A percentile compares a stretch with the other conserved stretches of the same genome.
Conservation (phyloP, 2,888 invertebrate genomes). For the Parascotia fuliginaria region DNA sequence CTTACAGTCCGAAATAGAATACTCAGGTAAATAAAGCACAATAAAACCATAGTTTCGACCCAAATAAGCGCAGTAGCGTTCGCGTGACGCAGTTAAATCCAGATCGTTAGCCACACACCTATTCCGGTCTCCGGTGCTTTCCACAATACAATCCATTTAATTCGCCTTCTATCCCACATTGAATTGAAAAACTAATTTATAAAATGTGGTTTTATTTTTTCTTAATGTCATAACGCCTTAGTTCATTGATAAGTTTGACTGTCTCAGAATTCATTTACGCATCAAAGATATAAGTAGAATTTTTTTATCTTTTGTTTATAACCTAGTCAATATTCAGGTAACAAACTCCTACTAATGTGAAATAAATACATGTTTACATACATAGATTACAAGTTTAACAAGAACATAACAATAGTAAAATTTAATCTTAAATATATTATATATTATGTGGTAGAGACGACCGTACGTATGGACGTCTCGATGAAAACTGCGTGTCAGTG, state of each 20-base stretch:
- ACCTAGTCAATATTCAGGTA: conserved; percentile 34
- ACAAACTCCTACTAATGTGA: conserved; percentile 40
- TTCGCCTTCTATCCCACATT: conserved; percentile 20
- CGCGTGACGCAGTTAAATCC: conserved; percentile 34
- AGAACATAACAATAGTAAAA: conserved; percentile 5
- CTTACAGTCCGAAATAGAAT: conserved; percentile 19
- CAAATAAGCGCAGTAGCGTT: conserved; percentile 30
- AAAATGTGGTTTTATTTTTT: conserved; percentile 3
- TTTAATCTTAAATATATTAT: neutral
- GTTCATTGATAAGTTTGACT: neutral
- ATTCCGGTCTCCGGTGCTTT: conserved; percentile 33
- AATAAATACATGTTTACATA: conserved; percentile 44
- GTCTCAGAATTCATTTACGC: neutral
- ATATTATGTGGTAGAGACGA: neutral
- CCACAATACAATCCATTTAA: conserved; percentile 36
- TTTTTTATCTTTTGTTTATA: neutral
- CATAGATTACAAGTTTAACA: conserved; percentile 31
- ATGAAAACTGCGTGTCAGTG: conserved; percentile 43
- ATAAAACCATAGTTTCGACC: conserved; percentile 31
- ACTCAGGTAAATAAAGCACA: conserved; percentile 30
- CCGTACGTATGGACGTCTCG: neutral
- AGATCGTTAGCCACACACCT: conserved; percentile 34
- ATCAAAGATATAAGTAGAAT: too few relatives aligned
- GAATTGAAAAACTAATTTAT: conserved; percentile 27
- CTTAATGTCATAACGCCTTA: neutral